phyloP scores from a whole-genome alignment of 2,888 invertebrate species.

The Priocnemis perturbator region DNA sequence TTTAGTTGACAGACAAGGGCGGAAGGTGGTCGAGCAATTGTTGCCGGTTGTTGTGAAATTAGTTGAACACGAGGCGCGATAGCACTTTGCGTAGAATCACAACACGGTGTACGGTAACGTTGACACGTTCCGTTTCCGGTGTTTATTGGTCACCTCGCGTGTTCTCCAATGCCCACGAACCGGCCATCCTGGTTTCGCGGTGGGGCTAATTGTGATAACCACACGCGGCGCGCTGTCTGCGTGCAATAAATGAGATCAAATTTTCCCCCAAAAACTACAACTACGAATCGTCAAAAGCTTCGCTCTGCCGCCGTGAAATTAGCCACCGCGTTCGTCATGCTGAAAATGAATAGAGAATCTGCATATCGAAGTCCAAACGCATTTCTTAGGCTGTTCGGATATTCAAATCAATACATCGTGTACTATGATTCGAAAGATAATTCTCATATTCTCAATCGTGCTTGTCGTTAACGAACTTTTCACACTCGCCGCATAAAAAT shows the following conservation, averaged over 20 bases:
- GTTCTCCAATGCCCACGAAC: conserved; percentile 25
- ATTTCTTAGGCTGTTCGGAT: too few species aligned
- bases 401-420: too few species aligned
- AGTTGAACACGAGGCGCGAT: conserved; percentile 54
- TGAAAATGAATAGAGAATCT: too few species aligned
- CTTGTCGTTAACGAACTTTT: too few species aligned
- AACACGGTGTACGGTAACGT: conserved; percentile 67
- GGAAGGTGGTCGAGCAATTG: conserved; percentile 25
- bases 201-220: conserved; percentile 21
- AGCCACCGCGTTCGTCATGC: too few species aligned
- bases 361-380: too few species aligned
- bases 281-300: too few species aligned
- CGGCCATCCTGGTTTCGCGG: conserved; percentile 7
- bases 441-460: too few species aligned
- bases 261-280: too few species aligned
- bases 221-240: conserved; percentile 1
- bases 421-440: too few species aligned
- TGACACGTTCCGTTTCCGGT: conserved; percentile 70
- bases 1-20: background rate
- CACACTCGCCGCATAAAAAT: too few species aligned
- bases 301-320: too few species aligned
- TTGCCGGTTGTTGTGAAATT: conserved; percentile 56
- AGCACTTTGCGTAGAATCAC: conserved; percentile 52
- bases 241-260: background rate
- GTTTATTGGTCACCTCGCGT: conserved; percentile 61